Evolutionary conservation across 2,797 vertebrate species (phyloP).

Genomic region (Sebastes matsubarae): DNA sequence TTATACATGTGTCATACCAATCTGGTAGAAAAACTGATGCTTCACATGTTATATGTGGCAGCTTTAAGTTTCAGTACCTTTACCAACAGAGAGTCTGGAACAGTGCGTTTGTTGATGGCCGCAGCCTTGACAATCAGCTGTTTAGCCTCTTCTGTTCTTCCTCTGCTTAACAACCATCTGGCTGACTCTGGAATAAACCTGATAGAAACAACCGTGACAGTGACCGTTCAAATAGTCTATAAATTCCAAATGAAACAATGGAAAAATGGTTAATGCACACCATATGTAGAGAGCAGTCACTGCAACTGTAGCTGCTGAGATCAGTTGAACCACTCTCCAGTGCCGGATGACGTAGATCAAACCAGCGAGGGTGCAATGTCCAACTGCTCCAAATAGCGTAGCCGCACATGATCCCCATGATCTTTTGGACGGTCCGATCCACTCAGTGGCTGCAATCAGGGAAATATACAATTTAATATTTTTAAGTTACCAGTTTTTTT

Average conservation of each 20-base stretch:
- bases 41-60: no score
- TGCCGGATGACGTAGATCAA: constrained; percentile 78
- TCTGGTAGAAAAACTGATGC: no score
- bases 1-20: background rate
- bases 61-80: constrained; percentile 60
- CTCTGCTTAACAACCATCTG: constrained; percentile 84
- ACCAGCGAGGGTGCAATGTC: constrained; percentile 79
- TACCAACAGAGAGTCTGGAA: constrained; percentile 77
- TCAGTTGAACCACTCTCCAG: constrained; percentile 85
- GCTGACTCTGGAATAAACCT: constrained; percentile 89
- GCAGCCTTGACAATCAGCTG: constrained; percentile 83
- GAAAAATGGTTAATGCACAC: constrained; percentile 62
- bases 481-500: background rate
- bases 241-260: background rate
- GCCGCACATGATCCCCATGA: constrained; percentile 74
- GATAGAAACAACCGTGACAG: background rate
- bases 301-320: constrained; percentile 62
- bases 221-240: background rate
- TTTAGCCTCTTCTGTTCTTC: constrained; percentile 80
- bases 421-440: constrained; percentile 82
- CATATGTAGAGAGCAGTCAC: constrained; percentile 75
- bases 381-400: constrained; percentile 67
- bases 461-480: background rate
- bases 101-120: constrained; percentile 73
- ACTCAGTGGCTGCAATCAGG: constrained; percentile 82